Base-by-base conservation (phyloP, 2,113 vertebrate genomes). In the Protobothrops flavoviridis region DNA sequence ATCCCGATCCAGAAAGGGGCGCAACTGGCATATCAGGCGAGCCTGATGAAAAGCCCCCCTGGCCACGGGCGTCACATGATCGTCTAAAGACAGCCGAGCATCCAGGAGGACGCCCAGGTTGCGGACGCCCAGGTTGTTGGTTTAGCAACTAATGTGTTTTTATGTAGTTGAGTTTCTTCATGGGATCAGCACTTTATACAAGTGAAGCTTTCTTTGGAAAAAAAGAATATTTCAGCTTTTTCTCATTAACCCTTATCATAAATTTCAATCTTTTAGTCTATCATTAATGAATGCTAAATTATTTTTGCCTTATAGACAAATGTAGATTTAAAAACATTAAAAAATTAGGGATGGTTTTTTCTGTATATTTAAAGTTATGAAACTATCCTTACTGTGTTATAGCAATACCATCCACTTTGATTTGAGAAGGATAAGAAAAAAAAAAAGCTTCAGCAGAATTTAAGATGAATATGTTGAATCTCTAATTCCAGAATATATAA, bases 121-220 rank as follows among this genome's bases (percentile, higher is more conserved):
- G n/a, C n/a, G n/a, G n/a, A n/a, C n/a, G n/a, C n/a, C n/a, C n/a
- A n/a, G n/a, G n/a, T n/a, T n/a, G 0, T 29, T 1, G 26, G 2
- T 29, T 87, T n/a, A 92, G 24, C 33, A 64, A 21, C 0, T 4
- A 6, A 55, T 43, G 0, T 0, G 4, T 6, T 59, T 89, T 59
- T 53, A 57, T 39, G 9, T 52, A 59, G 33, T 26, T 33, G 89
- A 69, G 29, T 10, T 89, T 89, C 50, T n/a, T 48, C 1, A 69
- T 2, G 52, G 11, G 1, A 48, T 64, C 43, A 90, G 4, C 21
- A 20, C 43, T 92, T 64, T 23, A 81, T 81, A 43, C 24, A 74
- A 11, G 0, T 3, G 2, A 61, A 64, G 2, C 1, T 24, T 11
- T 0, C 1, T 23, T 29, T 3, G 53, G 0, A 1, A 23, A 39